phyloP scores from a whole-genome alignment of 2,113 vertebrate species.

The Tachysurus vachellii region DNA sequence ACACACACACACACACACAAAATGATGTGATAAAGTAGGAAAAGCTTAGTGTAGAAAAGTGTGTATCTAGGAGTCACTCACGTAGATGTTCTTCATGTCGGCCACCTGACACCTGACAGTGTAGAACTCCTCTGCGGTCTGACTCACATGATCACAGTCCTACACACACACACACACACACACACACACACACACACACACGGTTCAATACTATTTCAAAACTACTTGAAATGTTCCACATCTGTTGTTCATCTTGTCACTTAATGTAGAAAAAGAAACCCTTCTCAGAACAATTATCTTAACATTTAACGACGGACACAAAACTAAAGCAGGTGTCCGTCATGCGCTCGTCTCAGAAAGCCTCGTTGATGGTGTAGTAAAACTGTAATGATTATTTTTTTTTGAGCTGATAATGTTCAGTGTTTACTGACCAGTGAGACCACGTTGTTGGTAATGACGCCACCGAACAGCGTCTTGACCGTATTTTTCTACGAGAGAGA shows the following conservation, averaged over 20 bases:
- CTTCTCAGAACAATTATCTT: no score
- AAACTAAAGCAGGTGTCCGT: background rate
- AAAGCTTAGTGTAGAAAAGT: background rate
- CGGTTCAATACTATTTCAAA: background rate
- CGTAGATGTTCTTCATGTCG: conserved; percentile 99
- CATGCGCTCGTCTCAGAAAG: no score
- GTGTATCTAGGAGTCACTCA: conserved; percentile 70
- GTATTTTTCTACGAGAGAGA: conserved; percentile 90
- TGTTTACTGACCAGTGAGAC: conserved; percentile 89
- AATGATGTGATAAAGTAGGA: background rate
- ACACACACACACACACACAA: conserved; percentile 25
- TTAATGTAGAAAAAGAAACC: background rate
- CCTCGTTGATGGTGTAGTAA: no score
- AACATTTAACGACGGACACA: no score
- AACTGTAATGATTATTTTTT: background rate
- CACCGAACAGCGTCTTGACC: conserved; percentile 97
- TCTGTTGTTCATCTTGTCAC: background rate
- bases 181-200: conserved; percentile 2
- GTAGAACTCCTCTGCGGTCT: conserved; percentile 98
- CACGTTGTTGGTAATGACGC: conserved; percentile 98
- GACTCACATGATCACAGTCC: conserved; percentile 99
- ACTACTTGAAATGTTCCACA: background rate
- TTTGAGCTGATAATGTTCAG: background rate
- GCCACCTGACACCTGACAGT: conserved; percentile 97
- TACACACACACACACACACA: conserved; percentile 55